Evolutionary conservation across 2,113 vertebrate species (phyloP), one percentile per base, ranked within the genome.

Genomic region (Sciurus niger): DNA sequence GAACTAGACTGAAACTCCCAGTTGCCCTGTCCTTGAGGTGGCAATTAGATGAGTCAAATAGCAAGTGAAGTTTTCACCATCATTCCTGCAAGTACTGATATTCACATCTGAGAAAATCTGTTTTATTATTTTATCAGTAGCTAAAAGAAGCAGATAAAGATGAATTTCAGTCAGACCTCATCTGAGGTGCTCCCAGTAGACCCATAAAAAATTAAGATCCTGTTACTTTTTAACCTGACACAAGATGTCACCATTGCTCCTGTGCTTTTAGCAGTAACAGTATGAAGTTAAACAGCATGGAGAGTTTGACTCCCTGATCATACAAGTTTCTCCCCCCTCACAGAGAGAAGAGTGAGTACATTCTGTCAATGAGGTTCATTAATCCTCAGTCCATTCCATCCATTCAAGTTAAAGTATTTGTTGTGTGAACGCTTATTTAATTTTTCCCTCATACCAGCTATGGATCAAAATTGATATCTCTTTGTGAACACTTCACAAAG

Each of bases 191-290:
- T 96, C 89, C 79, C 80, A 16, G 80, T 72, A 95, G 95, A 95
- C 46, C 89, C 94, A 89, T 53, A 78, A 92, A 43, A 76, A 97
- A 96, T 98, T 93, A 94, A 97, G 72, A 79, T 94, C 93, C 79
- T 97, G 98, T 97, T 97, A 95, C 95, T 97, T 98, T 97, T 98
- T 97, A 96, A 97, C 97, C 97, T 89, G 95, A 98, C 98, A 98
- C 98, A 96, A 98, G 98, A 97, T 98, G 98, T 98, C 98, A 97
- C 96, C 97, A 97, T 98, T 97, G 98, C 95, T 96, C 97, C 96
- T 98, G 97, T 93, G 93, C 98, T 97, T 92, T 98, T 97, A 96
- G 92, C 79, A 95, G 43, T 91, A 85, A 97, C 58, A 65, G 84
- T 76, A 43, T 51, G 43, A 97, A 93, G 94, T 96, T 91, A 74